Evolutionary conservation across 2,888 invertebrate species (phyloP).

Genomic region (Neuroscelio doddi): DNA sequence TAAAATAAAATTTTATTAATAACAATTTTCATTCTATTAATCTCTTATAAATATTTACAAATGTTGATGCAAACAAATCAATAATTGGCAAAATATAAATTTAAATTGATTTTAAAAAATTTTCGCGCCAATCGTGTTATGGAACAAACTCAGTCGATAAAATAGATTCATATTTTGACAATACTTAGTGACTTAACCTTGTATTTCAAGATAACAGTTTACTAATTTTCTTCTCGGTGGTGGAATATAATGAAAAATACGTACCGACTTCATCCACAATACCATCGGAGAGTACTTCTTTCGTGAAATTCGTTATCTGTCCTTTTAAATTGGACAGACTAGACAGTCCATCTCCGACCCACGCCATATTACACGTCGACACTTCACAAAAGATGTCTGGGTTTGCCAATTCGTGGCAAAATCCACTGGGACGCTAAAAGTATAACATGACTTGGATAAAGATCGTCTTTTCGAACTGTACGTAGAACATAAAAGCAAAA

Average conservation of each 20-base stretch:
- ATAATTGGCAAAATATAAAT: no score
- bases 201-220: background rate
- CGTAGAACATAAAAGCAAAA: slow-evolving; percentile 14
- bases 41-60: no score
- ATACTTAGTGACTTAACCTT: slow-evolving; percentile 55
- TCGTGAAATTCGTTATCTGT: slow-evolving; percentile 90
- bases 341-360: slow-evolving; percentile 69
- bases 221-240: background rate
- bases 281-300: slow-evolving; percentile 88
- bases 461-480: slow-evolving; percentile 17
- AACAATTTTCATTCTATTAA: no score
- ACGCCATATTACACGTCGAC: slow-evolving; percentile 63
- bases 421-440: slow-evolving; percentile 6
- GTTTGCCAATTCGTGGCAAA: slow-evolving; percentile 8
- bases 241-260: slow-evolving; percentile 35
- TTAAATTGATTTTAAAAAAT: background rate
- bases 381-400: slow-evolving; percentile 18
- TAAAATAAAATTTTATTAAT: no score
- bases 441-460: slow-evolving; percentile 15
- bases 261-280: slow-evolving; percentile 77
- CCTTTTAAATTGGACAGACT: slow-evolving; percentile 81
- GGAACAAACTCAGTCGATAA: slow-evolving; percentile 52
- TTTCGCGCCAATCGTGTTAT: background rate
- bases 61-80: no score
- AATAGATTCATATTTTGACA: slow-evolving; percentile 66